A percentile compares a stretch with the other conserved stretches of the same genome.
Conservation (phyloP, 2,797 vertebrate genomes). For the Falco berigora region DNA sequence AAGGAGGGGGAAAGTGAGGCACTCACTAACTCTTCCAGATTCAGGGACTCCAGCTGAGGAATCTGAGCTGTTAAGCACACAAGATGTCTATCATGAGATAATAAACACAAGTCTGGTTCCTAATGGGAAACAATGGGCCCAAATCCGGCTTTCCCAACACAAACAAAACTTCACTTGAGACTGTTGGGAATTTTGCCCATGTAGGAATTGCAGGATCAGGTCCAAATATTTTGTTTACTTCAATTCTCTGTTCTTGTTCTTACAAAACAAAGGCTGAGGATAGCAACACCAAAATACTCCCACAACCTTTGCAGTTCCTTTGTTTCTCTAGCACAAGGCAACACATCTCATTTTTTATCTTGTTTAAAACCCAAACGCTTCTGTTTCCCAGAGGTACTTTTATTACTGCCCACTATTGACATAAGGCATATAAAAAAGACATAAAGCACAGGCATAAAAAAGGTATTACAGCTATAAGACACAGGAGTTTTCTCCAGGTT, state of each 20-base stretch:
- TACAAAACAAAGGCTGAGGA: constrained; percentile 54
- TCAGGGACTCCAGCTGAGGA: not conserved
- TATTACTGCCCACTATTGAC: not conserved
- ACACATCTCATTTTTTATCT: not conserved
- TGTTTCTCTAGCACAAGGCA: constrained; percentile 5
- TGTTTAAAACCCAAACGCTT: not conserved
- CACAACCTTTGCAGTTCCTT: constrained; percentile 43
- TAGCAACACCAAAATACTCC: constrained; percentile 30
- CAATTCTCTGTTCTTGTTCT: constrained; percentile 32
- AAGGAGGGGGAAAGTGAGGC: not conserved
- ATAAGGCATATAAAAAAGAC: not conserved
- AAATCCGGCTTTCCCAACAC: constrained; percentile 43
- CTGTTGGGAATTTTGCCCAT: constrained; percentile 42
- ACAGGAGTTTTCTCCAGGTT: not conserved
- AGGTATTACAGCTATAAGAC: not conserved
- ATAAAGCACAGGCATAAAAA: not conserved
- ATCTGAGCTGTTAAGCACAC: not conserved
- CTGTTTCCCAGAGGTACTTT: not conserved
- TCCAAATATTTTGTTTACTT: constrained; percentile 66
- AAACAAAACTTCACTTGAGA: constrained; percentile 46
- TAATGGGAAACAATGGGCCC: constrained; percentile 51
- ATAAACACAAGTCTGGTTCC: constrained; percentile 45
- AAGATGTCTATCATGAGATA: not conserved
- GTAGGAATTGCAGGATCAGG: constrained; percentile 45
- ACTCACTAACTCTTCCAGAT: not conserved